Evolutionary conservation across 2,888 invertebrate genomes (phyloP).

Genomic region (Monopis laevigella): DNA sequence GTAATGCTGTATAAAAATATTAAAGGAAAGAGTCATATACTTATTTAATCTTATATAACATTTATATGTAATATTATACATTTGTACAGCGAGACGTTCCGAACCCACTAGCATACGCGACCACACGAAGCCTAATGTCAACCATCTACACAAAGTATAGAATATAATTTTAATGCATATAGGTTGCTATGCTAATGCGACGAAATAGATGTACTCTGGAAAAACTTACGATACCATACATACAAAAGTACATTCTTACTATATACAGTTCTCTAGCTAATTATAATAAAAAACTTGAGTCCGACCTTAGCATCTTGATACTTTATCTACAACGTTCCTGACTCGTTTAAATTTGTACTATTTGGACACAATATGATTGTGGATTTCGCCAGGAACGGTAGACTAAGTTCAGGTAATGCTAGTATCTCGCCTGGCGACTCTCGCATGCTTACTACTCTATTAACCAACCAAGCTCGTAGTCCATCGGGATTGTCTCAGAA

Average conservation of each 20-base stretch:
- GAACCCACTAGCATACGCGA: conserved; percentile 54
- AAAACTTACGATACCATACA: conserved; percentile 38
- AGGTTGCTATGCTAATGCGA: too few relatives aligned
- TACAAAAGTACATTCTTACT: conserved; percentile 64
- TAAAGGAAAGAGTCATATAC: conserved; percentile 64
- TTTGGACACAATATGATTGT: too few relatives aligned
- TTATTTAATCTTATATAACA: too few relatives aligned
- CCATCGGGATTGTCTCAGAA: too few relatives aligned
- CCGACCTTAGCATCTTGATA: conserved; percentile 6
- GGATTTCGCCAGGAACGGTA: conserved; percentile 39
- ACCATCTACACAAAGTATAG: neutral
- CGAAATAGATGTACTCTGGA: conserved; percentile 59
- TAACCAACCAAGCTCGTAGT: conserved; percentile 44
- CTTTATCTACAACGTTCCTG: too few relatives aligned
- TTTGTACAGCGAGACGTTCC: conserved; percentile 27
- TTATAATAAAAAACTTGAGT: conserved; percentile 13
- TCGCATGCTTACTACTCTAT: conserved; percentile 43
- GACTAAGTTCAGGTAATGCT: too few relatives aligned
- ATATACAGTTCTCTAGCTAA: conserved; percentile 61
- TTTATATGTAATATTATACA: conserved; percentile 9
- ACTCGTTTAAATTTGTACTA: too few relatives aligned
- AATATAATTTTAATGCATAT: too few relatives aligned
- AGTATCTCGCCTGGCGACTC: too few relatives aligned
- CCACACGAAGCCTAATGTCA: conserved; percentile 42
- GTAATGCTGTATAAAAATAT: conserved; percentile 68